Evolutionary conservation across 2,888 invertebrate genomes (phyloP), one percentile per base, ranked within the genome.

Genomic region (Microctonus brassicae): DNA sequence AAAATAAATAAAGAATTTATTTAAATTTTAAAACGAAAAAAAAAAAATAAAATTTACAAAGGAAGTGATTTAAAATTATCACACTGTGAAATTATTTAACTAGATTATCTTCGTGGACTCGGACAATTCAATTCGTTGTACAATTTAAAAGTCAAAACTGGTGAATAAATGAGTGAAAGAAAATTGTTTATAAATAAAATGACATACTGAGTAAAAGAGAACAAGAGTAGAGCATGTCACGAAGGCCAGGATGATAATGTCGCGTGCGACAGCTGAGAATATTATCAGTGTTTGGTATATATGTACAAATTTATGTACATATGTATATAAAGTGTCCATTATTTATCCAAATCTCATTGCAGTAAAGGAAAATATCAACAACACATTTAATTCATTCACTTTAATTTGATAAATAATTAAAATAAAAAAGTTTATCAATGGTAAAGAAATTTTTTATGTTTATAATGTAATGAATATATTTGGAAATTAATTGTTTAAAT

Each of bases 221-320:
- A n/a, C 1, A 17, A 47, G 47, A 47, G 47, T 47, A 47, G 47
- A 17, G 47, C 47, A 47, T 17, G 42, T 36, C 64, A 71, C 58
- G 36, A 61, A 68, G 66, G 34, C 60, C 42, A 36, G 26, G 47
- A 52, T n/a, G 69, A 65, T 68, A 73, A 73, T 69, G 71, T 72
- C 29, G 63, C 55, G 63, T 53, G 68, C 69, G 75, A 77, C 75
- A 77, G 76, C 76, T 75, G 76, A 68, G 71, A 67, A 70, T 62
- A 52, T 61, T 73, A 72, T 70, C 72, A 67, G 42, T 60, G 72
- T 53, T 57, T 26, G 26, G 69, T 72, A 36, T 57, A 58, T 58
- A 62, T 63, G 29, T n/a, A n/a, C n/a, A n/a, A n/a, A n/a, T n/a
- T n/a, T n/a, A n/a, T n/a, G n/a, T n/a, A n/a, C n/a, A n/a, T n/a